Conservation (phyloP, 2,888 invertebrate species). For the Lathronympha strigana region DNA sequence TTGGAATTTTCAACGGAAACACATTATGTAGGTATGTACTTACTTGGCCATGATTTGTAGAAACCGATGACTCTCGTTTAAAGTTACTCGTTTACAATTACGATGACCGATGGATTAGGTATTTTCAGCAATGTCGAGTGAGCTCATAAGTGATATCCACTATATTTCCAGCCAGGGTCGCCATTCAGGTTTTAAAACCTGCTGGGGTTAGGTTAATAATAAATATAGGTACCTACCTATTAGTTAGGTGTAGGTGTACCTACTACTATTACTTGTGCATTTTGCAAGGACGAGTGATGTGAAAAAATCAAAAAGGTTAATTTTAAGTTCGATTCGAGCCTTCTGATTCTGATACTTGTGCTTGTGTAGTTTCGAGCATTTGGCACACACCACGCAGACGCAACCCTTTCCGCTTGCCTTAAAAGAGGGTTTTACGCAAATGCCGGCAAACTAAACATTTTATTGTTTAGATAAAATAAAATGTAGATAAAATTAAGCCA, state of each 20-base stretch:
- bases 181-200: too few species aligned
- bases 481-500: conserved; percentile 46
- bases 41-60: conserved; percentile 4
- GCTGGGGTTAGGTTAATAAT: too few species aligned
- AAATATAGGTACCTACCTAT: too few species aligned
- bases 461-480: neutral
- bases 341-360: too few species aligned
- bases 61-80: neutral
- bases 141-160: neutral
- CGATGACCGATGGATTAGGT: neutral
- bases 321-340: too few species aligned
- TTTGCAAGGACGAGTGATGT: too few species aligned
- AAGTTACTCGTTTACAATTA: conserved; percentile 6
- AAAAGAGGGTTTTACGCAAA: neutral
- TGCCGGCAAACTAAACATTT: neutral
- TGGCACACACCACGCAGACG: too few species aligned
- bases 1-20: conserved; percentile 13
- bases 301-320: too few species aligned
- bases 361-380: too few species aligned
- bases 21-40: neutral
- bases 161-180: too few species aligned
- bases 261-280: too few species aligned
- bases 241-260: too few species aligned
- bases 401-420: neutral
- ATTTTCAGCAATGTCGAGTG: neutral